A percentile compares a stretch with the other conserved stretches of the same genome.
Evolutionary conservation across 2,888 invertebrate species (phyloP).

Genomic region (Geotrupes spiniger): DNA sequence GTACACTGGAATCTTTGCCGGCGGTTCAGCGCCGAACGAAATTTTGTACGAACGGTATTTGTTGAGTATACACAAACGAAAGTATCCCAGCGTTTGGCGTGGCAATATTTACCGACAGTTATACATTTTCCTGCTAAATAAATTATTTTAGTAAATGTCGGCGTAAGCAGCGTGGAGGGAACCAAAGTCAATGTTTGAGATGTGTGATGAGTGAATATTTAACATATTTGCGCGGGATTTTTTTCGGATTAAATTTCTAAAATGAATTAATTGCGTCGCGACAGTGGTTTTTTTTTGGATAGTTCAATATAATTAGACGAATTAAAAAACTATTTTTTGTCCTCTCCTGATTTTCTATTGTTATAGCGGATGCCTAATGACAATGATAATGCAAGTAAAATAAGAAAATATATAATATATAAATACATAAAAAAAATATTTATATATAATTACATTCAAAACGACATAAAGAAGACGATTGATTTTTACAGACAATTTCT

Average conservation of each 20-base stretch:
- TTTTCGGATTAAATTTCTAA: background rate
- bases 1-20: conserved; percentile 42
- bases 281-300: too few species aligned
- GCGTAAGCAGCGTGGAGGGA: conserved; percentile 46
- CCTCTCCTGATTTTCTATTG: too few species aligned
- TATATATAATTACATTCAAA: too few species aligned
- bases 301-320: too few species aligned
- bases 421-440: too few species aligned
- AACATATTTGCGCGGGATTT: conserved; percentile 25
- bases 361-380: too few species aligned
- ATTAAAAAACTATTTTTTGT: too few species aligned
- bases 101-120: conserved; percentile 53
- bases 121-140: conserved; percentile 54
- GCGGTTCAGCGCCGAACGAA: conserved; percentile 43
- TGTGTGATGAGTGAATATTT: conserved; percentile 31
- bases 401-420: too few species aligned
- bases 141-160: conserved; percentile 53
- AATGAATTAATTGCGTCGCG: too few species aligned
- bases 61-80: conserved; percentile 50
- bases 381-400: too few species aligned
- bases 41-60: conserved; percentile 48
- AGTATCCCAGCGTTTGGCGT: conserved; percentile 50
- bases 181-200: conserved; percentile 33
- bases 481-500: too few species aligned
- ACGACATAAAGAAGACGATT: too few species aligned